A percentile compares a stretch with the other conserved stretches of the same genome.
These are phyloP conservation scores for Myripristis murdjan DNA, from an alignment of 2,797 vertebrate genomes.

Conservation along the genomic window DNA sequence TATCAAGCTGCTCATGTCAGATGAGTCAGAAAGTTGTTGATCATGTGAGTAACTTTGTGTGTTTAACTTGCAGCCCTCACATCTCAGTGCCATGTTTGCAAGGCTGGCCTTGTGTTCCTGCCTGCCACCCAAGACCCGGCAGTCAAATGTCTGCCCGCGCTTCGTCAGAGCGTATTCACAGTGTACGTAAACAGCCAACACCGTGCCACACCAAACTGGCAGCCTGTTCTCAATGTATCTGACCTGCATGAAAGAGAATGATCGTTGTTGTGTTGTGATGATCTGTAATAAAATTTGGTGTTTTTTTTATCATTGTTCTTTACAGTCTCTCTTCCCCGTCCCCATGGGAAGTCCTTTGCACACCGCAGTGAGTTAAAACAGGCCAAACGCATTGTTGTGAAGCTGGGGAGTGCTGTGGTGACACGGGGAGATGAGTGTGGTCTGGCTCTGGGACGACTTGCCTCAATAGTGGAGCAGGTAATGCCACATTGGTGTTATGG, in stretches of 20 bases:
- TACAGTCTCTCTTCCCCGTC: constrained; percentile 86
- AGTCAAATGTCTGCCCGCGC: constrained; percentile 49
- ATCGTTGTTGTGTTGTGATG: background rate
- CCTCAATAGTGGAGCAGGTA: constrained; percentile 99
- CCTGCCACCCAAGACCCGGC: constrained; percentile 57
- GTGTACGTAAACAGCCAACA: constrained; percentile 63
- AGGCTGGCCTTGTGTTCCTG: constrained; percentile 72
- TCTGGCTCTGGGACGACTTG: constrained; percentile 94
- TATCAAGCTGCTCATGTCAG: constrained; percentile 11
- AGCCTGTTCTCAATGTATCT: constrained; percentile 59
- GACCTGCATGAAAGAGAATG: background rate
- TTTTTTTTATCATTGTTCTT: constrained; percentile 28
- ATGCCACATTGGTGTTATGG: background rate
- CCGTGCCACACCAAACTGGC: background rate
- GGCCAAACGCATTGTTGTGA: constrained; percentile 96
- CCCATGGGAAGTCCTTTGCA: constrained; percentile 91
- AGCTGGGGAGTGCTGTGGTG: constrained; percentile 97
- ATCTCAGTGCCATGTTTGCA: constrained; percentile 74
- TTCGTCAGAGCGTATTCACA: constrained; percentile 75
- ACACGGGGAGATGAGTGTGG: constrained; percentile 98
- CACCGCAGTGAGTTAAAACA: constrained; percentile 97
- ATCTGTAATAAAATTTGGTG: background rate
- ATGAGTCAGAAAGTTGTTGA: constrained; percentile 24
- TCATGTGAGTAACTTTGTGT: constrained; percentile 42
- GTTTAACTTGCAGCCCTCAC: constrained; percentile 34